Conservation (phyloP, 2,113 vertebrate genomes). For the Thryonomys swinderianus region DNA sequence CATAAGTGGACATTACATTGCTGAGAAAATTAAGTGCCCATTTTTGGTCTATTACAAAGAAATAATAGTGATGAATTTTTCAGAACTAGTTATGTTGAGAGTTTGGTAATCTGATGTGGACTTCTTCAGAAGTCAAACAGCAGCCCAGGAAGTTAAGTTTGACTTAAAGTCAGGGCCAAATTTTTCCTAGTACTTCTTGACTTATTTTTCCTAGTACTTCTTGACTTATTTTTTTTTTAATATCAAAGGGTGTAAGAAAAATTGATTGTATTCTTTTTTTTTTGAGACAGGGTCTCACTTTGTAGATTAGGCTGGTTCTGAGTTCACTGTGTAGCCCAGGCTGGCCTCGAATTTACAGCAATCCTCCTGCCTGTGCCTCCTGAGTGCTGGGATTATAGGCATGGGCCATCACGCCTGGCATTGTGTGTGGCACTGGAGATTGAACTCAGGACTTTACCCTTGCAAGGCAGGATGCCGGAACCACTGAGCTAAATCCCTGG, state of each 20-base stretch:
- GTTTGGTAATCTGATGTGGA: constrained; percentile 46
- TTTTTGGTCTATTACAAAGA: constrained; percentile 43
- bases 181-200: constrained; percentile 3
- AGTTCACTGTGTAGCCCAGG: no score
- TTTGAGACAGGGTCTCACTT: no score
- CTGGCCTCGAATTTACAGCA: no score
- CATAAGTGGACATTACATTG: neutral
- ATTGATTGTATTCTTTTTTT: constrained; percentile 59
- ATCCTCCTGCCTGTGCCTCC: no score
- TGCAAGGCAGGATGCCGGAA: no score
- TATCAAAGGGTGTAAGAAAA: constrained; percentile 54
- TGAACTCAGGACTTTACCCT: no score
- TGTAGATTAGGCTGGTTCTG: no score
- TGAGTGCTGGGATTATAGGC: no score
- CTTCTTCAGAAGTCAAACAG: constrained; percentile 32
- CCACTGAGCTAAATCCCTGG: no score
- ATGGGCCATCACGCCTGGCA: no score
- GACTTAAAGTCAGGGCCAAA: constrained; percentile 18
- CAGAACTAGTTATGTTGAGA: neutral
- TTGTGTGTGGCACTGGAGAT: no score
- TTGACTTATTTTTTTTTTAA: constrained; percentile 22
- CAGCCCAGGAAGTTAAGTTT: neutral
- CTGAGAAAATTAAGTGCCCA: neutral
- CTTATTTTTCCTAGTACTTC: neutral
- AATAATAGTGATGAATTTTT: neutral